Evolutionary conservation across 2,888 invertebrate species (phyloP), one percentile per base, ranked within the genome.

Genomic region (Microplitis manilae): DNA sequence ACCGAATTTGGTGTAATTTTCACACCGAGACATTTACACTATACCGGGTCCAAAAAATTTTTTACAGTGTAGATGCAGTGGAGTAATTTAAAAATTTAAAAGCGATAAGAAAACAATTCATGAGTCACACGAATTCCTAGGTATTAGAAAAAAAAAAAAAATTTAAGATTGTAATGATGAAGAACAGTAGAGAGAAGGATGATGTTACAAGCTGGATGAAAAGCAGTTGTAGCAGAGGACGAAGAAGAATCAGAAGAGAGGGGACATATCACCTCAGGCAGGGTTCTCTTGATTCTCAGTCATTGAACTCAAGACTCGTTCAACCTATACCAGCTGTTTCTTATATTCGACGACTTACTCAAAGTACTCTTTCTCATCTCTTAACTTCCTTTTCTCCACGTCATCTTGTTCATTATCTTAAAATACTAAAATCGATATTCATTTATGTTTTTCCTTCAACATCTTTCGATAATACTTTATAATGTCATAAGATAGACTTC

Each of bases 321-420:
- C 86, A 86, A 86, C 87, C 84, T 83, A 67, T 67, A 87, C 87
- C 88, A 88, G 88, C 88, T 88, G 87, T 88, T 88, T 88, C 87
- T 86, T 86, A 85, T 50, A 50, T 85, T 84, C 82, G 80, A 75
- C 80, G 73, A 77, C 68, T 77, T 76, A 73, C 64, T 41, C 71
- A 71, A 77, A 76, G 72, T 76, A 60, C 77, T 65, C 76, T 70
- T 68, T 77, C 68, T 68, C 38, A 73, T 50, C 30, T 41, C 60
- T 39, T 70, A 70, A 68, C 71, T 75, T 73, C 77, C 73, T 77
- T 80, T 76, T 68, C 68, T 77, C 71, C 65, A 69, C 77, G 65
- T 72, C 75, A 76, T 68, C 62, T 38, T 76, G 73, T 75, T 68
- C 71, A 65, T 69, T 67, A 59, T 61, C 64, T 20, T 64, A n/a